phyloP scores from a whole-genome alignment of 2,113 vertebrate genomes.

The Chloebia gouldiae region DNA sequence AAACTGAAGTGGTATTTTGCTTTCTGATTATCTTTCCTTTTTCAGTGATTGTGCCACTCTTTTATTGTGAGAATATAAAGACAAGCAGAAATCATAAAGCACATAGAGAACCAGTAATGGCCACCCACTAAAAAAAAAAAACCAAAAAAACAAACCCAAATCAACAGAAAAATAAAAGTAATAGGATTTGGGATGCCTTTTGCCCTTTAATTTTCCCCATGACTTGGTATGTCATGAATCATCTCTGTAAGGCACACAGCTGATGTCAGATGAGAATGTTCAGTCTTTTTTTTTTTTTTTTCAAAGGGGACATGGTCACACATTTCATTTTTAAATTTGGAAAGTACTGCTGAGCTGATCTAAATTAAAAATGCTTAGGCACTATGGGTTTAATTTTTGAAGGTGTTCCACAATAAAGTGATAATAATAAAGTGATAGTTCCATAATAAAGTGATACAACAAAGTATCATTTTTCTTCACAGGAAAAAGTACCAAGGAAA shows the following conservation, averaged over 20 bases:
- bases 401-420: too few relatives aligned
- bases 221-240: not conserved
- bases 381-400: too few relatives aligned
- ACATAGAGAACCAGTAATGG: not conserved
- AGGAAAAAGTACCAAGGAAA: not conserved
- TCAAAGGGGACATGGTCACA: not conserved
- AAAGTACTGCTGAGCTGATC: not conserved
- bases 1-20: not conserved
- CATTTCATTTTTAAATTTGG: not conserved
- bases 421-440: too few relatives aligned
- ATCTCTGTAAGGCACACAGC: not conserved
- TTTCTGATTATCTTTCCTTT: not conserved
- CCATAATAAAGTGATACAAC: not conserved
- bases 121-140: rapidly evolving
- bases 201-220: not conserved
- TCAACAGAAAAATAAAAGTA: not conserved
- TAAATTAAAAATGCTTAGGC: too few relatives aligned
- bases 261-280: not conserved
- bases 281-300: not conserved
- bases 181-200: not conserved
- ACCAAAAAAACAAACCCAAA: not conserved
- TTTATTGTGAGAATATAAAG: not conserved
- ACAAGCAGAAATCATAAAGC: not conserved
- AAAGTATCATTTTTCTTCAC: not conserved
- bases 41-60: not conserved